These are phyloP conservation scores for Orthosia incerta DNA, from an alignment of 2,888 invertebrate genomes.

Conservation along the genomic window DNA sequence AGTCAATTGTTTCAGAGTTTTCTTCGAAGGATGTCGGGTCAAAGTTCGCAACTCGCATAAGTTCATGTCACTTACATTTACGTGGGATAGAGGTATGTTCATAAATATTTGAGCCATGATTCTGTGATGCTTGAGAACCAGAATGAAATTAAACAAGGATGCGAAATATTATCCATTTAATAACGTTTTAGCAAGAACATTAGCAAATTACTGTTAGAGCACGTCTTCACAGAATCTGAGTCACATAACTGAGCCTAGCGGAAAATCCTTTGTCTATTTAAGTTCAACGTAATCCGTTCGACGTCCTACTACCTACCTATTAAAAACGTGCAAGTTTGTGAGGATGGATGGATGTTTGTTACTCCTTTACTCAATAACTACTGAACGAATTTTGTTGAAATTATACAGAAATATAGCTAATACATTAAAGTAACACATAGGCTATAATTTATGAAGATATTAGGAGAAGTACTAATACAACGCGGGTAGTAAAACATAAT, in stretches of 20 bases:
- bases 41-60: too few relatives aligned
- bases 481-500: too few relatives aligned
- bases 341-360: too few relatives aligned
- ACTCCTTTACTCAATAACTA: too few relatives aligned
- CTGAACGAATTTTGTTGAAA: too few relatives aligned
- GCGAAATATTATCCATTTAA: neutral
- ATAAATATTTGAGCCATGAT: neutral
- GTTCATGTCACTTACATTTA: neutral
- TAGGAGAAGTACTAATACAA: too few relatives aligned
- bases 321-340: too few relatives aligned
- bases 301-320: conserved; percentile 2
- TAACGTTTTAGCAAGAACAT: neutral
- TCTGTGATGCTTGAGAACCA: neutral
- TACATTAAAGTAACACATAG: too few relatives aligned
- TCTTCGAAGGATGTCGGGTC: neutral
- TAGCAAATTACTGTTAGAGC: conserved; percentile 20
- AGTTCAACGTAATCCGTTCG: conserved; percentile 33
- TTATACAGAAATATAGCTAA: too few relatives aligned
- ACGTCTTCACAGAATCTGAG: neutral
- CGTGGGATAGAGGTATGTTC: neutral
- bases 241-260: conserved; percentile 10
- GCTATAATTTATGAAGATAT: too few relatives aligned
- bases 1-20: conserved; percentile 10
- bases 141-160: neutral
- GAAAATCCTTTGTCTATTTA: conserved; percentile 33